phyloP scores from a whole-genome alignment of 2,113 vertebrate genomes.

The Chaetorhynchus papuensis region DNA sequence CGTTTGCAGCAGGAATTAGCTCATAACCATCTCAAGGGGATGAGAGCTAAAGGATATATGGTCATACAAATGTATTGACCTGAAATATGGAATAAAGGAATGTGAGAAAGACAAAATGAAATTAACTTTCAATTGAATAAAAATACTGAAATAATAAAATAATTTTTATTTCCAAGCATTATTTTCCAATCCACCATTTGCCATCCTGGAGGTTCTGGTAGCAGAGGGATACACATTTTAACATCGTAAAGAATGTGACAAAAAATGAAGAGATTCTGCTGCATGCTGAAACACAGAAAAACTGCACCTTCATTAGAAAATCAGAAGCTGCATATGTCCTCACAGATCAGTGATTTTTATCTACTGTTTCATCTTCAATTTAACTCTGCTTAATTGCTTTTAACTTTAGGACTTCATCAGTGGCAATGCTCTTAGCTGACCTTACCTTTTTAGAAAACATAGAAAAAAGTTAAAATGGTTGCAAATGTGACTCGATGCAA shows the following conservation, averaged over 20 bases:
- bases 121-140: constrained; percentile 15
- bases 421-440: background rate
- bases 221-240: background rate
- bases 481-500: background rate
- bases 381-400: constrained; percentile 2
- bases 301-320: background rate
- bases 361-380: constrained; percentile 32
- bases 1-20: background rate
- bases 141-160: background rate
- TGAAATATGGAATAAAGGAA: constrained; percentile 33
- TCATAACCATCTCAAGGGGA: background rate
- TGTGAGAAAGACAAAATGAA: background rate
- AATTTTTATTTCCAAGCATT: constrained; percentile 9
- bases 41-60: background rate
- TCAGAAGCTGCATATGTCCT: background rate
- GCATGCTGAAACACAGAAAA: background rate
- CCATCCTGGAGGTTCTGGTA: background rate
- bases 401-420: constrained; percentile 4
- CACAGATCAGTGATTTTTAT: constrained; percentile 19
- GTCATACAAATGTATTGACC: background rate
- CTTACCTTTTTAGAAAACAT: background rate
- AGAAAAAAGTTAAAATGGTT: background rate
- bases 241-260: background rate
- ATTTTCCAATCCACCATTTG: constrained; percentile 6
- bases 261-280: background rate